Evolutionary conservation across 2,888 invertebrate genomes (phyloP), one percentile per base, ranked within the genome.

Genomic region (Barypeithes pellucidus): DNA sequence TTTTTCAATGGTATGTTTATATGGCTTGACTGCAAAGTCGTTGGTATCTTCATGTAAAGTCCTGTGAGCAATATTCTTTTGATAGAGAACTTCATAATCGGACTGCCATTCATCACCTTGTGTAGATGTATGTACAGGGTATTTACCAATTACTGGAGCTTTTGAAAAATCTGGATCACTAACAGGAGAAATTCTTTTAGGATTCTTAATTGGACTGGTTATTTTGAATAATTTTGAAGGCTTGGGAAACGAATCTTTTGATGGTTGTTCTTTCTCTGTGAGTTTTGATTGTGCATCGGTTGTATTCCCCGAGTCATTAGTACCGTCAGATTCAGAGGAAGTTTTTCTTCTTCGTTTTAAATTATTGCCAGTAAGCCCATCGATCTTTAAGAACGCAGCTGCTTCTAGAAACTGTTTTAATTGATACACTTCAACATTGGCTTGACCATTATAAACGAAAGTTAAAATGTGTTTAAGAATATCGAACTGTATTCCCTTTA

Each of bases 371-470:
- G 90, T 89, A 14, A 91, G 84, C 16, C 91, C 91, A 82, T 90
- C 89, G 24, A 91, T 89, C 86, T 91, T 90, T 52, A 91, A 83
- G 52, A 90, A 85, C 77, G 91, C 90, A 22, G 91, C 91, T 2
- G 91, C 91, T 79, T 90, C 89, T 65, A 91, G 82, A 81, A 91
- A 91, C 16, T 89, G 89, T 67, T 90, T 88, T 72, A 91, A 82
- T 79, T 90, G 89, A 77, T 90, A 90, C 79, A 90, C 90, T 77
- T 90, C 89, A 75, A 92, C 90, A 80, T 91, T 90, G 0, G 92
- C 91, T 83, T 92, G 91, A 73, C 92, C 92, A 83, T 90, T 90
- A 81, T 92, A 92, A 88, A 92, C 91, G 77, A 92, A 92, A 61
- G 90, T 90, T 72, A 92, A 84, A 60, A 92, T 86, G 70, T 91